phyloP scores from a whole-genome alignment of 2,113 vertebrate species.

The Dendrocopos noguchii region DNA sequence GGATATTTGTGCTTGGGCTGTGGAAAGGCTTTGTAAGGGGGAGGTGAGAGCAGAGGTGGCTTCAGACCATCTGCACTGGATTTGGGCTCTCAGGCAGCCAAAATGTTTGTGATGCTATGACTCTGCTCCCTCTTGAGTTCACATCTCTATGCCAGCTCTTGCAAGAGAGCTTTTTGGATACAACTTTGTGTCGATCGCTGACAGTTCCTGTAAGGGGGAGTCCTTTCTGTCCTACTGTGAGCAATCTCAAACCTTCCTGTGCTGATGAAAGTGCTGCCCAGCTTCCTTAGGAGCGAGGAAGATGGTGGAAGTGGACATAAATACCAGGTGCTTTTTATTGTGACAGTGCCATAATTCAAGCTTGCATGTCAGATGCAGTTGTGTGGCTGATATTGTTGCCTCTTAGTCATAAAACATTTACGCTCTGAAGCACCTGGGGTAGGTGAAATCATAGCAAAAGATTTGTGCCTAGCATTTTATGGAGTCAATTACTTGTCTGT shows the following conservation, averaged over 20 bases:
- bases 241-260: background rate
- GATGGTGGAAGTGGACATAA: background rate
- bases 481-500: background rate
- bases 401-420: conserved; percentile 6
- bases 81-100: background rate
- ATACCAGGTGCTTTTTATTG: background rate
- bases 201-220: background rate
- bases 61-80: background rate
- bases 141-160: background rate
- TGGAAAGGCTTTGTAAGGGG: background rate
- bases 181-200: background rate
- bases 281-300: background rate
- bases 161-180: background rate
- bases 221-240: background rate
- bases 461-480: background rate
- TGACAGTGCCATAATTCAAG: background rate
- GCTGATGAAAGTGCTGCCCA: background rate
- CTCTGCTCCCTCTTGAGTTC: background rate
- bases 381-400: background rate
- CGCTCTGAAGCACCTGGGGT: background rate
- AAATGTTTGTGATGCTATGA: background rate
- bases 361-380: background rate
- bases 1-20: background rate
- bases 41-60: background rate
- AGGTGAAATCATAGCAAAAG: background rate